A percentile compares a stretch with the other conserved stretches of the same genome.
phyloP scores from a whole-genome alignment of 2,888 invertebrate species.

The Drosophila atroscutellata region DNA sequence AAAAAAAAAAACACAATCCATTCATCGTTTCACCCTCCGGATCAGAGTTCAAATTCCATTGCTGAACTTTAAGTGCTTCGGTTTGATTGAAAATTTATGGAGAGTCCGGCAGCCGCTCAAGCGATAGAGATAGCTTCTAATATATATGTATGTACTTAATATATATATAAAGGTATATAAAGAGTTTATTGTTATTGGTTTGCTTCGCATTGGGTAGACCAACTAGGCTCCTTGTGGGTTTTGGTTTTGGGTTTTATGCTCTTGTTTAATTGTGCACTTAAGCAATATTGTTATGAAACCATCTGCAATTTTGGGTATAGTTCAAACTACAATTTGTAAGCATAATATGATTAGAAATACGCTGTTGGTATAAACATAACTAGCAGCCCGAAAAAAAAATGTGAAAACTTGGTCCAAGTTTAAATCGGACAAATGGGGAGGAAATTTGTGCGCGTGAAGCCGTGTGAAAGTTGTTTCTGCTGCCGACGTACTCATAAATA shows the following conservation, averaged over 20 bases:
- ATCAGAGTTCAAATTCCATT: slow-evolving; percentile 32
- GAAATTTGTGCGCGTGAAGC: slow-evolving; percentile 61
- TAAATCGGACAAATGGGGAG: slow-evolving; percentile 46
- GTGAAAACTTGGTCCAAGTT: slow-evolving; percentile 26
- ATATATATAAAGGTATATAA: background rate
- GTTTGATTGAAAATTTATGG: slow-evolving; percentile 49
- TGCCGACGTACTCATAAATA: slow-evolving; percentile 65
- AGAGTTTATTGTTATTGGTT: background rate
- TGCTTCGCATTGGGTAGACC: background rate
- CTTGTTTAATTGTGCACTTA: background rate
- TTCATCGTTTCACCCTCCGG: background rate
- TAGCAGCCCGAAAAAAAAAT: background rate
- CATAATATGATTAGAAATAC: slow-evolving; percentile 12
- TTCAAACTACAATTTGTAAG: slow-evolving; percentile 1
- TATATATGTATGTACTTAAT: background rate
- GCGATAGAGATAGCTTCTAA: slow-evolving; percentile 15
- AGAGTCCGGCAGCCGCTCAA: slow-evolving; percentile 1
- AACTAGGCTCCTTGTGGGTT: background rate
- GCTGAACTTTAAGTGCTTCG: slow-evolving; percentile 52
- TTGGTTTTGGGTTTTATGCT: background rate
- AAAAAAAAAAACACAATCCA: background rate
- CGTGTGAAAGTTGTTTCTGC: slow-evolving; percentile 50
- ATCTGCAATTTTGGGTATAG: background rate
- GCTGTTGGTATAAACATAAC: slow-evolving; percentile 3
- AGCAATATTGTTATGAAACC: background rate